Percentiles rank a stretch among this genome's conserved stretches.
These are phyloP conservation scores for Drosophila mojavensis DNA, from an alignment of 1,140 invertebrate genomes.

Conservation along the genomic window DNA sequence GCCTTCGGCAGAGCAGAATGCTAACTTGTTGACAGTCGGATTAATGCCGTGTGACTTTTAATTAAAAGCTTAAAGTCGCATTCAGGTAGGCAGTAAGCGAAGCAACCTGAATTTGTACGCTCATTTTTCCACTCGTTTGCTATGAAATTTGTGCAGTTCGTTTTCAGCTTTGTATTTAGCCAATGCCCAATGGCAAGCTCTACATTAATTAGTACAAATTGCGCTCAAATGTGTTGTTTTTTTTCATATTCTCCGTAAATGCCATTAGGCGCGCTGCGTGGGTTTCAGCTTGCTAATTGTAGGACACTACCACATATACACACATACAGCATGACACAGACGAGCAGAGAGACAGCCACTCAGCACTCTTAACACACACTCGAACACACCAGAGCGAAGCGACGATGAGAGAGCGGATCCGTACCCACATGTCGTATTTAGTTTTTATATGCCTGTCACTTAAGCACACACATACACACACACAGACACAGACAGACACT, in stretches of 20 bases:
- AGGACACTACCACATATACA: conserved; percentile 28
- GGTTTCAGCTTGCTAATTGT: conserved; percentile 54
- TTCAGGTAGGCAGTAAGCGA: too few species aligned
- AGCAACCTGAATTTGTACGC: background rate
- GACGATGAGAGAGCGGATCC: conserved; percentile 14
- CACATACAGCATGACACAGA: background rate
- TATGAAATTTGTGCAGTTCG: background rate
- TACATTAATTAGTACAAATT: conserved; percentile 75
- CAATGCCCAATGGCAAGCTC: conserved; percentile 38
- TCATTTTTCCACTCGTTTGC: too few species aligned
- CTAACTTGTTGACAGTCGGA: background rate
- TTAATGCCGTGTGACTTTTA: background rate
- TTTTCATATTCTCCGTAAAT: conserved; percentile 32
- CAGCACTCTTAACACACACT: conserved; percentile 50
- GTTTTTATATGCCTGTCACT: conserved; percentile 69
- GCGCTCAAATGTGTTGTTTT: conserved; percentile 57
- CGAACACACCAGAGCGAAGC: conserved; percentile 24
- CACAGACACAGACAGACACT: conserved; percentile 11
- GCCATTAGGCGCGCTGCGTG: conserved; percentile 41
- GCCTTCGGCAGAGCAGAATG: background rate
- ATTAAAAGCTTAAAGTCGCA: background rate
- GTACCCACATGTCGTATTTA: conserved; percentile 55
- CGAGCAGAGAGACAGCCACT: conserved; percentile 35
- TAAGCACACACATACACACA: conserved; percentile 34
- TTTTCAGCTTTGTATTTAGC: background rate